Base-by-base conservation (phyloP, 2,888 invertebrate species). In the Beris morrisii region DNA sequence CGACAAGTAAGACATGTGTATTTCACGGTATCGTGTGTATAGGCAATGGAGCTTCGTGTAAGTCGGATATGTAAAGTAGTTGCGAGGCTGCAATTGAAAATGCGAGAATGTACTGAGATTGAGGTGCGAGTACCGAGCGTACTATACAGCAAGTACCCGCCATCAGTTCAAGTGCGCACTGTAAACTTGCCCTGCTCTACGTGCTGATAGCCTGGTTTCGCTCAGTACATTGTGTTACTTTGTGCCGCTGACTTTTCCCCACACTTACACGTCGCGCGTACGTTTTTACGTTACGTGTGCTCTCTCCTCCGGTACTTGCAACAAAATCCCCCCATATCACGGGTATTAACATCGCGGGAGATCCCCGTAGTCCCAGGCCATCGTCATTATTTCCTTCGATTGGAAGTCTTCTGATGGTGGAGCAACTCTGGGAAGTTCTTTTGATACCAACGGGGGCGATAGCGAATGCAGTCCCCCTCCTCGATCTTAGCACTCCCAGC, bases 221-320 rank as follows among this genome's bases (percentile, higher is more conserved):
- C 78, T 79, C 80, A 80, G 80, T 80, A 80, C 80, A 78, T 75
- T 70, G 70, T 70, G 76, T 77, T 79, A 79, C 69, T 70, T 69
- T 63, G 64, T 55, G 64, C 58, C 63, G 64, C 52, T 69, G 66
- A 67, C 64, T 69, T 69, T 67, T 68, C 52, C 44, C 64, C 64
- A 30, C 30, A 15, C 13, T 54, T 53, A 31, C 53, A 45, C 64
- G 64, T 11, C 54, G 54, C 52, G 52, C 61, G 61, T 61, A 52
- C 43, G 59, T 59, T 59, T 59, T 45, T 6, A 46, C 43, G 58
- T 22, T 57, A 11, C 52, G 52, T 31, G 31, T 22, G 28, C 28
- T 11, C 22, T 52, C 15, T 30, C 11, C 22, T 28, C 7, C 28
- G 12, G 22, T 5, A 52, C 5, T 30, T 15, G 12, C 44, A 12